Base-by-base conservation (phyloP, 2,113 vertebrate species). In the Azemiops feae region DNA sequence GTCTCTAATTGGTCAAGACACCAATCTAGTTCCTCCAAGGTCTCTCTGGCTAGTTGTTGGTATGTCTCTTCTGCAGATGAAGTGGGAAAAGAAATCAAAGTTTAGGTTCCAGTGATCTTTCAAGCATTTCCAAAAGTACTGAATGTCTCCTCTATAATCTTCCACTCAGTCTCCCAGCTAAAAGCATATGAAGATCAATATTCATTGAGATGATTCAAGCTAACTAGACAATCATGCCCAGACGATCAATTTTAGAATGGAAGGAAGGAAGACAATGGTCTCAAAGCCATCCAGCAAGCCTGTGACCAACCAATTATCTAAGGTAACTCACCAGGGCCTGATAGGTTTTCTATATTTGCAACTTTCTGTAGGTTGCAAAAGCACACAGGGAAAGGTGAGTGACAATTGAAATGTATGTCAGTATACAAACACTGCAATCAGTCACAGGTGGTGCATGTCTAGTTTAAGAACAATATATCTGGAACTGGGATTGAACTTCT, bases 1-100 rank as follows among this genome's bases (percentile, higher is more conserved):
- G 98, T 98, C 97, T 99, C 99, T 96, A 99, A 96, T 96, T 99
- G 99, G 95, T 99, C 99, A 97, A 99, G 97, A 96, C 99, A 99
- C 99, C 99, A 99, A 96, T 99, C 99, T 95, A 99, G 97, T 95
- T 99, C 98, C 94, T 99, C 98, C 97, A 99, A 93, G 47, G 99
- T 99, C 97, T 99, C 98, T 96, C 97, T 97, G 94, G 98, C 99
- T 98, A 99, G 95, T 97, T 99, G 98, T 97, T 99, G 98, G 96
- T 99, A 98, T 0, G 98, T 99, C 96, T 99, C 99, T 95, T 99
- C 99, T 99, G 97, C 87, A 86, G 52, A 23, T 12, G 47, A 7
- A 69, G 39, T 27, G 8, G 55, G 5, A 5, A 39, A 74, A 74
- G 25, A 81, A 92, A 81, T 7, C 87, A 92, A 47, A 10, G 14